Base-by-base conservation (phyloP, 2,797 vertebrate species). In the Diglossa cyanea region DNA sequence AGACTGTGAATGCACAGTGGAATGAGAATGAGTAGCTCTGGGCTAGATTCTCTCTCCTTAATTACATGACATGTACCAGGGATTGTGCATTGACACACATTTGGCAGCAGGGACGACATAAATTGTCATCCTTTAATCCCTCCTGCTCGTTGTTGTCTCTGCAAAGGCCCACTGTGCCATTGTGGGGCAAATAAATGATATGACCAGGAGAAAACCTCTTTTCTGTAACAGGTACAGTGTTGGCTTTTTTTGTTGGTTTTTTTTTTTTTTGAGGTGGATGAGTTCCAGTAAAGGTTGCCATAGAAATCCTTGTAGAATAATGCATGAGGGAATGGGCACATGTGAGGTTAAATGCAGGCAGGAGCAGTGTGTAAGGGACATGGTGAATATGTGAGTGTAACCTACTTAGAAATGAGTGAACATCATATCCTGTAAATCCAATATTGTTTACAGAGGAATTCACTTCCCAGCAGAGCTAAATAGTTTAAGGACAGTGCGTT, bases 11-110 rank as follows among this genome's bases (percentile, higher is more conserved):
- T 35, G 60, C 11, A 16, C 17, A 66, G 24, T 48, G n/a, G 45
- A 85, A 91, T 37, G 6, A 66, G 35, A 26, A 70, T 63, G 57
- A 72, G 71, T 60, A 82, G 83, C 71, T 89, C 57, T 72, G 50
- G 57, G 20, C 17, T 44, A 74, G 30, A 67, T 67, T 62, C 11
- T 81, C 23, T 73, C 42, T 84, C 45, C 19, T 79, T 83, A 63
- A 63, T 67, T 87, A 37, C 24, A 31, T 45, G 51, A 40, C 0
- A 0, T 31, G 35, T 73, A 75, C 39, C 33, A 86, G 57, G 19
- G 12, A 15, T 4, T 68, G 28, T 73, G 60, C 57, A 45, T 53
- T 75, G 31, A 55, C 40, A 66, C 31, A 70, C 8, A 23, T 62
- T 66, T 66, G 47, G 44, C 55, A 92, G 20, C 33, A 30, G 18